These are phyloP conservation scores for Andrena haemorrhoa DNA, from an alignment of 2,888 invertebrate genomes.

Conservation along the genomic window DNA sequence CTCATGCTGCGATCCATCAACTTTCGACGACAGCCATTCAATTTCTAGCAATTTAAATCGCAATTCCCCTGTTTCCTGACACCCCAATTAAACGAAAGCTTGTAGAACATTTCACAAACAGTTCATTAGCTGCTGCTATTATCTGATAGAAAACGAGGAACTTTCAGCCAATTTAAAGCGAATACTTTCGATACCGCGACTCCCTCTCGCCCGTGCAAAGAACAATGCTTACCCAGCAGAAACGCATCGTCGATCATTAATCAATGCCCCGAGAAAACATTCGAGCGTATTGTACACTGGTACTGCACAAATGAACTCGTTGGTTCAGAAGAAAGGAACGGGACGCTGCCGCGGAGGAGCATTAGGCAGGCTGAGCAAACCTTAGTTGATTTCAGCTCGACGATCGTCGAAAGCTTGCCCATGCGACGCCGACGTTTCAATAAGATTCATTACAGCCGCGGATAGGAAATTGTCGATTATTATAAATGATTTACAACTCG, in stretches of 20 bases:
- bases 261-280: slow-evolving; percentile 60
- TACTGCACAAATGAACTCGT: slow-evolving; percentile 56
- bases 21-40: background rate
- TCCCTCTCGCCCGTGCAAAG: slow-evolving; percentile 49
- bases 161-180: slow-evolving; percentile 28
- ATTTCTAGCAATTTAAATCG: background rate
- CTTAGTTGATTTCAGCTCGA: slow-evolving; percentile 21
- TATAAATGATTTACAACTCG: slow-evolving; percentile 28
- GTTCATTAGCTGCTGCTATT: background rate
- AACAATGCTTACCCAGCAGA: slow-evolving; percentile 58
- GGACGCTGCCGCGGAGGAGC: slow-evolving; percentile 2
- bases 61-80: background rate
- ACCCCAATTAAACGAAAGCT: slow-evolving; percentile 11
- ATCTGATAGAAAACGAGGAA: slow-evolving; percentile 2
- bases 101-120: background rate
- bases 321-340: slow-evolving; percentile 26
- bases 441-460: slow-evolving; percentile 40
- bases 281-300: slow-evolving; percentile 45
- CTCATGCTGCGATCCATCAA: background rate
- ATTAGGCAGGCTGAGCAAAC: slow-evolving; percentile 27
- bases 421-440: slow-evolving; percentile 21
- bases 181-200: slow-evolving; percentile 52
- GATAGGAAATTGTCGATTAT: slow-evolving; percentile 37
- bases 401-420: slow-evolving; percentile 23
- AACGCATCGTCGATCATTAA: slow-evolving; percentile 65